These are phyloP conservation scores for Terrapene triunguis DNA, from an alignment of 2,113 vertebrate species.

Conservation along the genomic window DNA sequence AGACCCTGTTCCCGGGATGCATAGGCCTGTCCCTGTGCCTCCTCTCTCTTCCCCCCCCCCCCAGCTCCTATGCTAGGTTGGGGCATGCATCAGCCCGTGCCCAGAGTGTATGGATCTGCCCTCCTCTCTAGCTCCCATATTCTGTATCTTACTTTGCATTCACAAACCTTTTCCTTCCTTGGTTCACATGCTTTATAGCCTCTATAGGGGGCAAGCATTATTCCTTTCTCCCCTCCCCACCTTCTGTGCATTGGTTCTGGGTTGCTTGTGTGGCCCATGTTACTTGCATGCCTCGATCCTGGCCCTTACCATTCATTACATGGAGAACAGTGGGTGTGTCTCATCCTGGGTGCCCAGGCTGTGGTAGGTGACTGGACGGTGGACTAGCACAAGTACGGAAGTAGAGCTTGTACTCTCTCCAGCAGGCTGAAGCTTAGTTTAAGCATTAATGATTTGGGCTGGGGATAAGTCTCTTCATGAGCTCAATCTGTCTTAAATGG, in stretches of 20 bases:
- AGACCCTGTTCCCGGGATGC: background rate
- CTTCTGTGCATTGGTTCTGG: background rate
- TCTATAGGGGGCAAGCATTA: background rate
- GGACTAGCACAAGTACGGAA: background rate
- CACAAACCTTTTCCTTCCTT: background rate
- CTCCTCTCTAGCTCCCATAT: background rate
- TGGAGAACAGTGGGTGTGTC: background rate
- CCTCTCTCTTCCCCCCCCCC: too few relatives aligned
- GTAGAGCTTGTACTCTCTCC: background rate
- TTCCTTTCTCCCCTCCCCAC: background rate
- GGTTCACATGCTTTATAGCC: background rate
- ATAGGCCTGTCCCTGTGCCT: background rate
- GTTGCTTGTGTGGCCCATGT: background rate
- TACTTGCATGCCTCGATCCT: background rate
- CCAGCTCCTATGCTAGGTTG: background rate
- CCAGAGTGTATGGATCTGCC: background rate
- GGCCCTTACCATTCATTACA: background rate
- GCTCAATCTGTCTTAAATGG: background rate
- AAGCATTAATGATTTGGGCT: background rate
- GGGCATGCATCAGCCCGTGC: background rate
- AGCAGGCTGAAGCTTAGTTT: background rate
- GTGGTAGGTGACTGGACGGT: background rate
- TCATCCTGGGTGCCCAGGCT: background rate
- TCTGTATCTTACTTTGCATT: background rate
- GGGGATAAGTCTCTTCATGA: background rate